These are phyloP conservation scores for Tetanocera ferruginea DNA, from an alignment of 2,888 invertebrate genomes.

Conservation along the genomic window DNA sequence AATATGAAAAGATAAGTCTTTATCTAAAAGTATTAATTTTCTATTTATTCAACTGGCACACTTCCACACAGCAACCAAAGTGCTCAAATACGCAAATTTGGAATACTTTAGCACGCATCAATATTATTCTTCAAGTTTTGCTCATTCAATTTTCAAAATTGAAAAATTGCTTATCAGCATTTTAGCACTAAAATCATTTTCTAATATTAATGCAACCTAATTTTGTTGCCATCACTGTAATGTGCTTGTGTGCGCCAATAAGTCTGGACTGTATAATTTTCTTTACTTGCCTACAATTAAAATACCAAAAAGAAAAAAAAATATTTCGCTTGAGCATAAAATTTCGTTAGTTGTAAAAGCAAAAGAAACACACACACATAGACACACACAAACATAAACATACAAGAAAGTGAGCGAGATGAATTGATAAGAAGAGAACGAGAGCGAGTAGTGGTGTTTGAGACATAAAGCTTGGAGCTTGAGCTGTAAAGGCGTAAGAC, in stretches of 20 bases:
- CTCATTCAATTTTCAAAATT: no score
- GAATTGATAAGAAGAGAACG: neutral
- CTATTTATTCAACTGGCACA: no score
- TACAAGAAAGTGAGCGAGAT: neutral
- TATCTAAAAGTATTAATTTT: no score
- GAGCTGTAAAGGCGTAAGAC: neutral
- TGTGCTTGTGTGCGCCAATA: neutral
- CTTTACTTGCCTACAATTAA: constrained; percentile 40
- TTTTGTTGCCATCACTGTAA: neutral
- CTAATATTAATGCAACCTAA: neutral
- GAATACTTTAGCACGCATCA: no score
- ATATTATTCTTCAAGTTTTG: no score
- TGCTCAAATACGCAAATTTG: no score
- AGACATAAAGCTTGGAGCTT: neutral
- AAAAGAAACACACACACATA: neutral
- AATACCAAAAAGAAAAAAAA: constrained; percentile 5
- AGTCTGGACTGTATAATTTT: constrained; percentile 32
- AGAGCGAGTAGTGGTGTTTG: neutral
- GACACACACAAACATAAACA: neutral
- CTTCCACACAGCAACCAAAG: no score
- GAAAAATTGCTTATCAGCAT: no score
- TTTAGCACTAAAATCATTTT: neutral
- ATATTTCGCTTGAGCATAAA: constrained; percentile 13
- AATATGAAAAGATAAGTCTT: neutral
- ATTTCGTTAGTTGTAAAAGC: neutral